Conservation (phyloP, 2,888 invertebrate species). For the Phlogophora meticulosa region DNA sequence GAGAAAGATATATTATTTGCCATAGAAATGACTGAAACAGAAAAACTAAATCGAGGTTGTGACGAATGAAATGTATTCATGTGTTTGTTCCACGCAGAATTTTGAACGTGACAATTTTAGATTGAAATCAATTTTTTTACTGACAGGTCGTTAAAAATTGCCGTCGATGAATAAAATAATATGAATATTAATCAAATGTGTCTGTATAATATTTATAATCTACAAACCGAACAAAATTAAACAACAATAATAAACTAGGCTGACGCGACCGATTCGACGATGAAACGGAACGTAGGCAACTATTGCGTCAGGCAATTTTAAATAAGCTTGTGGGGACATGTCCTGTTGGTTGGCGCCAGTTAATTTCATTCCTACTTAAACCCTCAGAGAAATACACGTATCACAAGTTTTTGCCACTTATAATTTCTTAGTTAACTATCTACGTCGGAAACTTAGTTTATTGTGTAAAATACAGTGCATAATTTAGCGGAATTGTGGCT, state of each 20-base stretch:
- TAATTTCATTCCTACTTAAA: constrained; percentile 47
- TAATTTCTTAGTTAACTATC: constrained; percentile 3
- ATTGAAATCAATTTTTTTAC: not conserved
- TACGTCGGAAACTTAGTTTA: constrained; percentile 8
- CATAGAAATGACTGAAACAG: constrained; percentile 42
- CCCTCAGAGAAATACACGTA: constrained; percentile 42
- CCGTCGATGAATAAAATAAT: not conserved
- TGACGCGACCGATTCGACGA: not conserved
- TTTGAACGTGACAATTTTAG: not conserved
- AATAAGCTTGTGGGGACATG: constrained; percentile 33
- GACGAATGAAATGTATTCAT: constrained; percentile 8
- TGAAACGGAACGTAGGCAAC: constrained; percentile 56
- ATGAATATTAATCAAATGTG: not conserved
- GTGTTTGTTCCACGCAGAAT: constrained; percentile 29
- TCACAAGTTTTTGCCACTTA: constrained; percentile 13
- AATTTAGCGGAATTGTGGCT: constrained; percentile 36
- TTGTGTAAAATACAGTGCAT: constrained; percentile 26
- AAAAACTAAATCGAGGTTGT: not conserved
- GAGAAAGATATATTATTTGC: constrained; percentile 15
- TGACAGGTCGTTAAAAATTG: not conserved
- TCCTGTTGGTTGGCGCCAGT: constrained; percentile 50
- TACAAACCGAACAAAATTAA: not conserved
- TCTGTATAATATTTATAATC: not conserved
- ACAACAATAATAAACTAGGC: not conserved
- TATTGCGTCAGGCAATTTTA: constrained; percentile 61